Percentiles rank a stretch among this genome's conserved stretches.
Evolutionary conservation across 2,888 invertebrate genomes (phyloP).

Genomic region (Allophyes oxyacanthae): DNA sequence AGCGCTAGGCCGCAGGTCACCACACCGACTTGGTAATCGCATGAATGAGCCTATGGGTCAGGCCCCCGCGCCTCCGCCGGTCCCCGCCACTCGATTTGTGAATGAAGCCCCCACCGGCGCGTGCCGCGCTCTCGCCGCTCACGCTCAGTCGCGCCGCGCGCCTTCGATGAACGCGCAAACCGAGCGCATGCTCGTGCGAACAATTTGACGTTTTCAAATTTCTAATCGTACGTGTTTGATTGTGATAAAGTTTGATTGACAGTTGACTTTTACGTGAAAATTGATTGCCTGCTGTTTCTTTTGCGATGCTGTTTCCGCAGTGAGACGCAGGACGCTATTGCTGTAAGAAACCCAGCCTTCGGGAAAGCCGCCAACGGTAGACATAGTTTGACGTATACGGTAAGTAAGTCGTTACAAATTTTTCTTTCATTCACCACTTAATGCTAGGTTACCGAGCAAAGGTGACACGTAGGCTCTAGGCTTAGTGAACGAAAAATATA

Average conservation of each 20-base stretch:
- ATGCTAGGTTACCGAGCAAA: conserved; percentile 70
- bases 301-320: conserved; percentile 65
- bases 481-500: conserved; percentile 76
- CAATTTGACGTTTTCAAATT: conserved; percentile 80
- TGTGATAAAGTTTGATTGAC: conserved; percentile 66
- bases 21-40: conserved; percentile 66
- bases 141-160: conserved; percentile 85
- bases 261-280: conserved; percentile 65
- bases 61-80: conserved; percentile 68
- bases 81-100: conserved; percentile 85
- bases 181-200: conserved; percentile 75
- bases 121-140: conserved; percentile 78
- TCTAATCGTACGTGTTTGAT: conserved; percentile 72
- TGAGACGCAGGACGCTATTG: conserved; percentile 57
- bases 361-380: conserved; percentile 76
- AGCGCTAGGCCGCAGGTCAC: conserved; percentile 54
- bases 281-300: conserved; percentile 44
- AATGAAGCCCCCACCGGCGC: conserved; percentile 87
- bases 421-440: conserved; percentile 66
- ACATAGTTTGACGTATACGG: conserved; percentile 78
- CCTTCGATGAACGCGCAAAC: conserved; percentile 79
- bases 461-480: conserved; percentile 82
- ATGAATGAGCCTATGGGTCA: conserved; percentile 80
- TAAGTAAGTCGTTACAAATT: conserved; percentile 77
- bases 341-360: conserved; percentile 65